Evolutionary conservation across 2,113 vertebrate species (phyloP), one percentile per base, ranked within the genome.

Genomic region (Dipodomys spectabilis): DNA sequence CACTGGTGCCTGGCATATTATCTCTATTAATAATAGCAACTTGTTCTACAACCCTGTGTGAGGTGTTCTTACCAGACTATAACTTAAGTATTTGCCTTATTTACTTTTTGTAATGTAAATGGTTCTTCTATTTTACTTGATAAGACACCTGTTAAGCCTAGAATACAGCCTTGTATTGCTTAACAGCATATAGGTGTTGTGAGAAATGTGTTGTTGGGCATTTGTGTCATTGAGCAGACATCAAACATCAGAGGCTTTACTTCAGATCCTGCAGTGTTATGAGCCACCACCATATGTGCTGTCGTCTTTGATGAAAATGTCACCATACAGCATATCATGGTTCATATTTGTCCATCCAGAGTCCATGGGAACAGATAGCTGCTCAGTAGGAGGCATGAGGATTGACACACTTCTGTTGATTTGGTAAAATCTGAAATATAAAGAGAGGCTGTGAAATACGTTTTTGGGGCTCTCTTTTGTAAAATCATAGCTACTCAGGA

Each of bases 361-460:
- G 13, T 78, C 53, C 65, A 74, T 91, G 44, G 60, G 67, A 94
- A 45, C 28, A 91, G 53, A 82, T 60, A 35, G 22, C 65, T 75
- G 6, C 12, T 4, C 15, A 18, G 49, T 9, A 57, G 73, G 73
- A 57, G n/a, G 60, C 25, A 64, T 44, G 30, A 80, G 78, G 18
- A 28, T n/a, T 6, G 15, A 10, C 28, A 32, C n/a, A 10, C 35
- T 83, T n/a, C 28, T 90, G 11, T 32, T 45, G 57, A 23, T 71
- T 64, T 90, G 32, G 68, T 30, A 81, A 30, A 45, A 7, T 57
- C n/a, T 65, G 65, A 79, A 88, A 39, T 73, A 12, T 69, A 64
- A 45, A 30, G 71, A 88, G 86, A 94, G 15, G 9, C 68, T 86
- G 18, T 86, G 32, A 78, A 94, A 27, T 78, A 68, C 85, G n/a